A percentile compares a stretch with the other conserved stretches of the same genome.
Conservation (phyloP, 2,888 invertebrate genomes). For the Dynastes tityus region DNA sequence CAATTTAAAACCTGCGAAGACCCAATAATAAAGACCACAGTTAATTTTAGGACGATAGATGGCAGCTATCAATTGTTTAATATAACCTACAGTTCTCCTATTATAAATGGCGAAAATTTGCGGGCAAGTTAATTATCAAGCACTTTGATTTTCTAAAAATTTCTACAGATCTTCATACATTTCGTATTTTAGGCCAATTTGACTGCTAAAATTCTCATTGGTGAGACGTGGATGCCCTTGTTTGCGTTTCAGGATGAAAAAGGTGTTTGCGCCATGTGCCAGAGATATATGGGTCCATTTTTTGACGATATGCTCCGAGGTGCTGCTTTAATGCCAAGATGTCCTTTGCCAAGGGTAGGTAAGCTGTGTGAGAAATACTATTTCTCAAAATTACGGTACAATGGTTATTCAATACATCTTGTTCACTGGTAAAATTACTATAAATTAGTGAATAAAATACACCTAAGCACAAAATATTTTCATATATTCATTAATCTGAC, state of each 20-base stretch:
- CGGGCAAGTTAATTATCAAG: not conserved
- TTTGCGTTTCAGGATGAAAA: conserved; percentile 11
- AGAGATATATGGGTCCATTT: conserved; percentile 20
- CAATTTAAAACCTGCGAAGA: conserved; percentile 37
- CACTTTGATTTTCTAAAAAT: not conserved
- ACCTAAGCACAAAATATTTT: too few species aligned
- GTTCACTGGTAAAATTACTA: too few species aligned
- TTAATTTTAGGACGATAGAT: conserved; percentile 11
- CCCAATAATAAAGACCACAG: conserved; percentile 2
- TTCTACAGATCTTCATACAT: not conserved
- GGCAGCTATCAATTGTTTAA: conserved; percentile 18
- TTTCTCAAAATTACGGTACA: too few species aligned
- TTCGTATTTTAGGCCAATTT: conserved; percentile 21
- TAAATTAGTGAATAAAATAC: too few species aligned
- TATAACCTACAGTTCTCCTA: conserved; percentile 21
- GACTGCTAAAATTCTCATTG: not conserved
- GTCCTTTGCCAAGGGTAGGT: conserved; percentile 37
- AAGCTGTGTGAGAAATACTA: too few species aligned
- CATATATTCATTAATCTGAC: too few species aligned
- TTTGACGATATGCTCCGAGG: not conserved
- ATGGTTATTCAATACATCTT: too few species aligned
- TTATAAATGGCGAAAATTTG: conserved; percentile 34
- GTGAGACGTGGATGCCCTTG: conserved; percentile 4
- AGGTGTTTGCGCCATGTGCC: conserved; percentile 10
- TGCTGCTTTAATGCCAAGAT: conserved; percentile 13